Conservation (phyloP, 1,140 invertebrate species). For the Pogonus chalceus region DNA sequence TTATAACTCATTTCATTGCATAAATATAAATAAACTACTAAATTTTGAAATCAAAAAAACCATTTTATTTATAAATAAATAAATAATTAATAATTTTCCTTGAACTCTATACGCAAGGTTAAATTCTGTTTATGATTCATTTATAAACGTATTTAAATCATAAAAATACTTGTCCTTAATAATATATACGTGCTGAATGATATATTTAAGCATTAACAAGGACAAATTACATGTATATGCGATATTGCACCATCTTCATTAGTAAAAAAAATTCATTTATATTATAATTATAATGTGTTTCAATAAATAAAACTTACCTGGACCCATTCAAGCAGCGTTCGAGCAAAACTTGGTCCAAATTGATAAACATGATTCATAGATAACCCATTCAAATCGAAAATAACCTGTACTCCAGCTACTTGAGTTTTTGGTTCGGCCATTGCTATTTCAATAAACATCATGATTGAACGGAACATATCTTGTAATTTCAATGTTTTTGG, state of each 20-base stretch:
- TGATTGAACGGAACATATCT: slow-evolving; percentile 47
- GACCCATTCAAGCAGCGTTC: slow-evolving; percentile 50
- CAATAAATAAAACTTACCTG: slow-evolving; percentile 43
- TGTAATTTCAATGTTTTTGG: slow-evolving; percentile 43
- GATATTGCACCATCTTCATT: slow-evolving; percentile 8
- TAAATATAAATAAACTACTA: no score
- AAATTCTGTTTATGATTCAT: no score
- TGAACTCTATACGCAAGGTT: no score
- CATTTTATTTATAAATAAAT: no score
- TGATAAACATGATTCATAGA: slow-evolving; percentile 55
- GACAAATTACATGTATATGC: background rate
- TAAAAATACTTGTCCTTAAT: background rate
- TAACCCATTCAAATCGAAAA: slow-evolving; percentile 59
- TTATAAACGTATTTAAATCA: no score
- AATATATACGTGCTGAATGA: background rate
- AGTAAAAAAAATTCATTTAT: background rate
- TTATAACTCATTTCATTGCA: no score
- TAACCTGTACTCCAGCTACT: slow-evolving; percentile 49
- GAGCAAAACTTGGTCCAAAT: slow-evolving; percentile 58
- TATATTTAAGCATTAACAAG: background rate
- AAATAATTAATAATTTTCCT: no score
- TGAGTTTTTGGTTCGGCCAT: slow-evolving; percentile 52
- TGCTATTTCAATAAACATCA: slow-evolving; percentile 47
- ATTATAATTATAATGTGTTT: background rate
- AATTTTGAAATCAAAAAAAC: no score